phyloP scores from a whole-genome alignment of 1,140 invertebrate species.

The Oryzaephilus surinamensis region DNA sequence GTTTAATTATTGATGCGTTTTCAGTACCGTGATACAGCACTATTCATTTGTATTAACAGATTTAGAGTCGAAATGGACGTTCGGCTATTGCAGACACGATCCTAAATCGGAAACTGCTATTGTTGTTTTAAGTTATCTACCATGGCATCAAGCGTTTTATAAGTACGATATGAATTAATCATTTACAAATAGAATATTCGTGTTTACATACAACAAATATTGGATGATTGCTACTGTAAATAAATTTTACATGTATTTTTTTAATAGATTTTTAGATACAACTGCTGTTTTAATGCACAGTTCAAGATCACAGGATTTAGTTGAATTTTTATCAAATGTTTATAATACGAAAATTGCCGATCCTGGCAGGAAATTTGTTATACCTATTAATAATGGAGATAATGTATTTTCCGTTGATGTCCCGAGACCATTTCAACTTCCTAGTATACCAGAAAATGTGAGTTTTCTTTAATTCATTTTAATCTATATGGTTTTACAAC shows the following conservation, averaged over 20 bases:
- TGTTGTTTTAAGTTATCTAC: slow-evolving; percentile 73
- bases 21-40: slow-evolving; percentile 61
- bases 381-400: slow-evolving; percentile 32
- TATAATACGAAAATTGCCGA: slow-evolving; percentile 31
- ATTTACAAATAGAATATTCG: not conserved
- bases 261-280: slow-evolving; percentile 34
- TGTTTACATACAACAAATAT: no score
- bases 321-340: slow-evolving; percentile 31
- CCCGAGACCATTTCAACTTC: slow-evolving; percentile 68
- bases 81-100: slow-evolving; percentile 90
- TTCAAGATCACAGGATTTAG: slow-evolving; percentile 31
- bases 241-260: slow-evolving; percentile 8
- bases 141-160: slow-evolving; percentile 94
- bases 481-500: not conserved
- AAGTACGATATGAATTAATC: slow-evolving; percentile 51
- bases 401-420: slow-evolving; percentile 59
- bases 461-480: slow-evolving; percentile 39
- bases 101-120: slow-evolving; percentile 67
- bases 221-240: no score
- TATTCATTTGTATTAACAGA: slow-evolving; percentile 92
- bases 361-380: slow-evolving; percentile 28
- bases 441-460: slow-evolving; percentile 91
- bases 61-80: slow-evolving; percentile 89
- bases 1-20: slow-evolving; percentile 27
- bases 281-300: slow-evolving; percentile 35